These are phyloP conservation scores for Leptarthrus brevirostris DNA, from an alignment of 2,888 invertebrate genomes.

Conservation along the genomic window DNA sequence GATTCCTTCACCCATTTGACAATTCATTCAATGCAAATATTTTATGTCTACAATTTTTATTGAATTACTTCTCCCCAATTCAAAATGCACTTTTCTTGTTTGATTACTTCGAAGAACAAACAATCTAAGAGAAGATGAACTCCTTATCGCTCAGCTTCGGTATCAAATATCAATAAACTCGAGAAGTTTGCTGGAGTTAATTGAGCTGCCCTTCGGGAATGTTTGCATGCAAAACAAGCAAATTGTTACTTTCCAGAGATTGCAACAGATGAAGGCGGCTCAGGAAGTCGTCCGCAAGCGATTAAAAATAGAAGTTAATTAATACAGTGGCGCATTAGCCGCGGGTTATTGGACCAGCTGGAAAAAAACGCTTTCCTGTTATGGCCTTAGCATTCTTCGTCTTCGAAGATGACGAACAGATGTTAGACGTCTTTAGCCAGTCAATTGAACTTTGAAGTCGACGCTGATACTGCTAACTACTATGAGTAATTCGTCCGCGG, in stretches of 20 bases:
- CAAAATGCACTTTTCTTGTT: slow-evolving; percentile 10
- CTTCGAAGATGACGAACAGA: slow-evolving; percentile 18
- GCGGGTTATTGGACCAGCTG: background rate
- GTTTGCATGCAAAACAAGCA: slow-evolving; percentile 19
- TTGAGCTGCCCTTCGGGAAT: background rate
- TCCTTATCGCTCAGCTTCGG: background rate
- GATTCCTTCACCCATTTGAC: too few species aligned
- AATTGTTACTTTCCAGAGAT: slow-evolving; percentile 6
- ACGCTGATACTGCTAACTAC: slow-evolving; percentile 5
- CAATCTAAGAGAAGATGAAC: background rate
- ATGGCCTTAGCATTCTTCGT: too few species aligned
- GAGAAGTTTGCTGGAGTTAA: slow-evolving; percentile 11
- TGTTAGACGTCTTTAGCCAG: slow-evolving; percentile 21
- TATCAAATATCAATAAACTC: slow-evolving; percentile 24
- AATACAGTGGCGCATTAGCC: slow-evolving; percentile 11
- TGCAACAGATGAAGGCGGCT: slow-evolving; percentile 2
- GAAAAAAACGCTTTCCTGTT: slow-evolving; percentile 21
- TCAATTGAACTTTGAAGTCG: slow-evolving; percentile 2
- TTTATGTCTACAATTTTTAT: background rate
- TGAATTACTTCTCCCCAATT: background rate
- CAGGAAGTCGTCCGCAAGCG: background rate
- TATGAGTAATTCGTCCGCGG: slow-evolving; percentile 23
- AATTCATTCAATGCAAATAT: too few species aligned
- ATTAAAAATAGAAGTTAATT: slow-evolving; percentile 29
- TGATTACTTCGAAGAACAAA: slow-evolving; percentile 3